Percentiles rank a stretch among this genome's conserved stretches.
Evolutionary conservation across 2,888 invertebrate genomes (phyloP).

Genomic region (Panzeria rudis): DNA sequence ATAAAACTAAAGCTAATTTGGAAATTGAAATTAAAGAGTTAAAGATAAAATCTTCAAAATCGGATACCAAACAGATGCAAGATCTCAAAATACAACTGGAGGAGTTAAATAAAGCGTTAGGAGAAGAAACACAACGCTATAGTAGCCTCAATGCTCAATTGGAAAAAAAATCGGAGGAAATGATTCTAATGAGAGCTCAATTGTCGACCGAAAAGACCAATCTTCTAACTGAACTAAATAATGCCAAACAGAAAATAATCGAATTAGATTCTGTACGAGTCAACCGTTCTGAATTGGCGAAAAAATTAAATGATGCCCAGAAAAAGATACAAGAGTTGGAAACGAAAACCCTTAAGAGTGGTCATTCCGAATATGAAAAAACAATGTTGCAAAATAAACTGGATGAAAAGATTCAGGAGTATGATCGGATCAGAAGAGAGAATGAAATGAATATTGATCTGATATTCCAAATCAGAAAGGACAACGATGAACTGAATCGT

Average conservation of each 20-base stretch:
- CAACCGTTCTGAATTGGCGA: constrained; percentile 81
- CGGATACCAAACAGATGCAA: constrained; percentile 89
- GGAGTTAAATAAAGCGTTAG: constrained; percentile 88
- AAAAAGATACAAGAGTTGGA: constrained; percentile 81
- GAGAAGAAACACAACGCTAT: constrained; percentile 89
- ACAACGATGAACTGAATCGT: constrained; percentile 91
- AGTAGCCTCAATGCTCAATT: constrained; percentile 92
- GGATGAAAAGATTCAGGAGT: constrained; percentile 90
- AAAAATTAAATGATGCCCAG: constrained; percentile 79
- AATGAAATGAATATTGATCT: constrained; percentile 88
- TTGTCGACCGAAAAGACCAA: constrained; percentile 92
- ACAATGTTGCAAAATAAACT: constrained; percentile 88
- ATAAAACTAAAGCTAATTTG: constrained; percentile 87
- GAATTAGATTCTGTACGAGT: constrained; percentile 79
- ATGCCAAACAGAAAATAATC: constrained; percentile 78
- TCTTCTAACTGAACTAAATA: constrained; percentile 85
- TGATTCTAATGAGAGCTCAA: constrained; percentile 92
- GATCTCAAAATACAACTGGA: constrained; percentile 83
- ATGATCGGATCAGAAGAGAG: constrained; percentile 88
- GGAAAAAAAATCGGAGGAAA: constrained; percentile 93
- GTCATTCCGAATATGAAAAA: constrained; percentile 86
- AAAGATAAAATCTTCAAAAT: constrained; percentile 87
- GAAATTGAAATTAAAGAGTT: constrained; percentile 91
- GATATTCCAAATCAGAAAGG: constrained; percentile 88
- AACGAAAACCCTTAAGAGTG: constrained; percentile 77